A percentile compares a stretch with the other conserved stretches of the same genome.
Conservation (phyloP, 2,888 invertebrate species). For the Junonia oenone region DNA sequence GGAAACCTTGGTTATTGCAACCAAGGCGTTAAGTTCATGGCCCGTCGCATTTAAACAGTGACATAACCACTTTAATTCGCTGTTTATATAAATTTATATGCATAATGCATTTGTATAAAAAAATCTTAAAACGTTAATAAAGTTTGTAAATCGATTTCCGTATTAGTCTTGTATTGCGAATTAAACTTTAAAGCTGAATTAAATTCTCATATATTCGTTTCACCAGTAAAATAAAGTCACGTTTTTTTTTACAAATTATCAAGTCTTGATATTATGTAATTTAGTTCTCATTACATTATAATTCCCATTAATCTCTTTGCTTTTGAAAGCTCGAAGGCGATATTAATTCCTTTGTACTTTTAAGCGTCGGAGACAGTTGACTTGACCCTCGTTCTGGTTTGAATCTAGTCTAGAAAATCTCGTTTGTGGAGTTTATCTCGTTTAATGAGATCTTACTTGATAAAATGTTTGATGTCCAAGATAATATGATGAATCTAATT, state of each 20-base stretch:
- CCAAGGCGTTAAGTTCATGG: slow-evolving; percentile 9
- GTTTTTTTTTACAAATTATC: background rate
- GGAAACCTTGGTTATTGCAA: slow-evolving; percentile 2
- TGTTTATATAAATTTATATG: background rate
- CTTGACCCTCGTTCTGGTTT: background rate
- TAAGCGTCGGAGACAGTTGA: background rate
- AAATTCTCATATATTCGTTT: background rate
- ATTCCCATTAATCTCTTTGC: background rate
- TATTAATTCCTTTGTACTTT: background rate
- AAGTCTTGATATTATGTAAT: no score
- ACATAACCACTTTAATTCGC: background rate
- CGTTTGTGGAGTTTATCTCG: background rate
- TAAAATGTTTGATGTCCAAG: background rate
- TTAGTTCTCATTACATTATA: background rate
- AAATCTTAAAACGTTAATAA: background rate
- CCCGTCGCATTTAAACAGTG: background rate
- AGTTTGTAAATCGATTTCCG: background rate
- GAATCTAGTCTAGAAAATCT: background rate
- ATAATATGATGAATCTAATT: background rate
- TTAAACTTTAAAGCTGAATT: background rate
- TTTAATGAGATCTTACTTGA: background rate
- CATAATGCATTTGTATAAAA: background rate
- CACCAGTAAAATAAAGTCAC: background rate
- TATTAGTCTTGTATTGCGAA: background rate
- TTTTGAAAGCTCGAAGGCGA: background rate